A percentile compares a stretch with the other conserved stretches of the same genome.
Conservation (phyloP, 1,140 invertebrate species). For the Dendroctonus ponderosae region DNA sequence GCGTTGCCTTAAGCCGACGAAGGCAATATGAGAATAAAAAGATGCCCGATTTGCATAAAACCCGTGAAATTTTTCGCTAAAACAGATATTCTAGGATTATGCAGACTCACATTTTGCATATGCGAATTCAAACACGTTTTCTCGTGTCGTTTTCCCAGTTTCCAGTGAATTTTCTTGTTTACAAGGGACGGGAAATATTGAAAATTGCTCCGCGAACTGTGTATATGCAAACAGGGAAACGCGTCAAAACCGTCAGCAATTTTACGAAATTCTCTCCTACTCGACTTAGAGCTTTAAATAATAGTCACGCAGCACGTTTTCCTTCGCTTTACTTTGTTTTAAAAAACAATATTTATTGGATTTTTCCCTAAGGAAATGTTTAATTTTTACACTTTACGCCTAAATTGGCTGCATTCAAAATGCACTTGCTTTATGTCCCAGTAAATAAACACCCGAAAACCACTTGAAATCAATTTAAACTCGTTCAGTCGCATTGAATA, state of each 20-base stretch:
- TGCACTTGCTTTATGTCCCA: no score
- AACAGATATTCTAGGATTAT: slow-evolving; percentile 15
- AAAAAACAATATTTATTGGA: no score
- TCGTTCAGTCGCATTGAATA: no score
- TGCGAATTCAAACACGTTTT: slow-evolving; percentile 9
- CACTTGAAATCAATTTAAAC: no score
- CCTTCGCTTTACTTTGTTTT: no score
- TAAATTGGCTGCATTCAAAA: no score
- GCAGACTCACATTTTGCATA: slow-evolving; percentile 19
- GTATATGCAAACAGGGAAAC: slow-evolving; percentile 13
- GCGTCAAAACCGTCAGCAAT: slow-evolving; percentile 6
- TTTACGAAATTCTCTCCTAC: slow-evolving; percentile 1
- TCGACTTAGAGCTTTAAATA: no score
- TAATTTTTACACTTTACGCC: no score
- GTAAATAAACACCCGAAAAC: no score
- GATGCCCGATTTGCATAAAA: slow-evolving; percentile 10
- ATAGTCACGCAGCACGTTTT: no score
- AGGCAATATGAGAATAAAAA: slow-evolving; percentile 1
- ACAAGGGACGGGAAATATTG: slow-evolving; percentile 7
- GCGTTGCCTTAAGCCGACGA: not conserved
- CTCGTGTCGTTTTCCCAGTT: slow-evolving; percentile 10
- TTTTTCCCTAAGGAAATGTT: no score
- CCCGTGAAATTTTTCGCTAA: slow-evolving; percentile 13
- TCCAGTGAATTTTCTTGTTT: slow-evolving; percentile 15
- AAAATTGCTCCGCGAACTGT: slow-evolving; percentile 18